These are phyloP conservation scores for Cromileptes altivelis DNA, from an alignment of 2,113 vertebrate genomes.

Conservation along the genomic window DNA sequence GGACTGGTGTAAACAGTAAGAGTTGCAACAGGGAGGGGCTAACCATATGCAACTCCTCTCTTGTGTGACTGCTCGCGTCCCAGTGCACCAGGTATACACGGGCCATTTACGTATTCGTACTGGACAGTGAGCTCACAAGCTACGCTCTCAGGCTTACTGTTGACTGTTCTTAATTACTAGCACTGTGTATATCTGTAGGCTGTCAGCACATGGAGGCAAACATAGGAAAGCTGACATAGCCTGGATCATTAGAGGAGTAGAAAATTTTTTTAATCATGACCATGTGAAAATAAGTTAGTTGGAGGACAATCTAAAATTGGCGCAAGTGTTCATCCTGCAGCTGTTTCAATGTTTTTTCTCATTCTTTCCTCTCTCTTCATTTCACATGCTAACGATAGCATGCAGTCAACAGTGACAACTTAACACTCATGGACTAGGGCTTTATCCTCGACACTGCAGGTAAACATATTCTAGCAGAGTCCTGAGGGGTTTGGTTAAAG, in stretches of 20 bases:
- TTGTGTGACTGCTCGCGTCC: slow-evolving; percentile 1
- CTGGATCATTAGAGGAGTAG: not conserved
- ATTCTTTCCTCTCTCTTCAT: too few species aligned
- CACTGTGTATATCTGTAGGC: not conserved
- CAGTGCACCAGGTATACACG: slow-evolving; percentile 4
- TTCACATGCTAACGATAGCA: not conserved
- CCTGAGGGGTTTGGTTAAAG: not conserved
- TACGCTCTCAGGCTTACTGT: not conserved
- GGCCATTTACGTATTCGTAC: not conserved
- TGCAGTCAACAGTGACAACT: not conserved
- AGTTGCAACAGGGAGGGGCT: not conserved
- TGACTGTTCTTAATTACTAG: not conserved
- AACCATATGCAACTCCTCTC: not conserved
- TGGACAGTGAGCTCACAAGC: not conserved
- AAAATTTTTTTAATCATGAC: not conserved
- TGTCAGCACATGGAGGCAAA: not conserved
- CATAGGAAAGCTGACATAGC: not conserved
- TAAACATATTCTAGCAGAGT: slow-evolving; percentile 7
- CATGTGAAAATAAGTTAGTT: not conserved
- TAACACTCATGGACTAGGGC: not conserved
- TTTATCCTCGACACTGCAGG: not conserved
- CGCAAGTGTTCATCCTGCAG: not conserved
- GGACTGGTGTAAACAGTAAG: slow-evolving; percentile 7
- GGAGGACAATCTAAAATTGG: not conserved
- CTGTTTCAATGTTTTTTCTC: too few species aligned